phyloP scores from a whole-genome alignment of 2,113 vertebrate species.

The Lampris incognitus region DNA sequence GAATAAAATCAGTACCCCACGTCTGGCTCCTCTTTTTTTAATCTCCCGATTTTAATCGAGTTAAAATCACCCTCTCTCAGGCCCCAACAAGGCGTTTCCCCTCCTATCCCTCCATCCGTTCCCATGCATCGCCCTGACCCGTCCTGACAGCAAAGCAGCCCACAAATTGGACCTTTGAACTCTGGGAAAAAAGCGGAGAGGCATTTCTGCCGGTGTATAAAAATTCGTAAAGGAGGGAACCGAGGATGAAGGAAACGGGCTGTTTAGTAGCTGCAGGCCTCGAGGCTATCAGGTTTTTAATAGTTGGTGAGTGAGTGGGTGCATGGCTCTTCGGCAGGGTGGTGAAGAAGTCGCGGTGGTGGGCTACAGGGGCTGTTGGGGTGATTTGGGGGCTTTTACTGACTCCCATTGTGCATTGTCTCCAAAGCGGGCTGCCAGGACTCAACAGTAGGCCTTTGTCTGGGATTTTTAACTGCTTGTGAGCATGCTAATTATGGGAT shows the following conservation, averaged over 20 bases:
- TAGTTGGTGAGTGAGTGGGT: constrained; percentile 65
- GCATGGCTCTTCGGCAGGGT: constrained; percentile 37
- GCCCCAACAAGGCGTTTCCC: constrained; percentile 34
- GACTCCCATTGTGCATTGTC: constrained; percentile 76
- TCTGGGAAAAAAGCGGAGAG: constrained; percentile 42
- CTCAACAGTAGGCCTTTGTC: constrained; percentile 76
- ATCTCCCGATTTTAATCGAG: constrained; percentile 44
- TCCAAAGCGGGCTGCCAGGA: constrained; percentile 52
- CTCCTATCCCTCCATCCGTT: constrained; percentile 4
- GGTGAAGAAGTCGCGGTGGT: constrained; percentile 56
- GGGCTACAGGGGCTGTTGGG: constrained; percentile 59
- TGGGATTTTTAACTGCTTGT: constrained; percentile 70
- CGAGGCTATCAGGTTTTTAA: constrained; percentile 70
- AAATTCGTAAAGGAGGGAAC: constrained; percentile 56
- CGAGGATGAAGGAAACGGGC: constrained; percentile 48
- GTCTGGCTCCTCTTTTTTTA: not conserved
- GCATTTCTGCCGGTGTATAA: constrained; percentile 43
- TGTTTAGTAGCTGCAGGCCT: constrained; percentile 55
- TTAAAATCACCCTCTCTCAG: constrained; percentile 48
- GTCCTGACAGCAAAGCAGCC: constrained; percentile 4
- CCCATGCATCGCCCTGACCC: constrained; percentile 34
- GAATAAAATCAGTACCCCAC: constrained; percentile 33
- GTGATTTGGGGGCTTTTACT: constrained; percentile 70
- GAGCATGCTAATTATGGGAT: constrained; percentile 77
- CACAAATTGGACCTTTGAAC: constrained; percentile 54